Evolutionary conservation across 2,888 invertebrate genomes (phyloP).

Genomic region (Melolontha melolontha): DNA sequence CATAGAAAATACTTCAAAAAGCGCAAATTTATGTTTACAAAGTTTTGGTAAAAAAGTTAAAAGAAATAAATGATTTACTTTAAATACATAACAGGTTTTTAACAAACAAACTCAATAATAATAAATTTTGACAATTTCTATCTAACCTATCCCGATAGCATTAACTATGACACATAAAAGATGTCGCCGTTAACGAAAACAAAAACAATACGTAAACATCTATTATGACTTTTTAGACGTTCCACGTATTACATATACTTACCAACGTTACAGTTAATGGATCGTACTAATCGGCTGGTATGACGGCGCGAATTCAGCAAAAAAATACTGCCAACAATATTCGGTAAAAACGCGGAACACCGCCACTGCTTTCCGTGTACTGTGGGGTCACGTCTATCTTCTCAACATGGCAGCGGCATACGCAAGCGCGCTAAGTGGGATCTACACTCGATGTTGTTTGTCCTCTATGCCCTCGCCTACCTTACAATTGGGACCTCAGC

Average conservation of each 20-base stretch:
- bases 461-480: constrained; percentile 8
- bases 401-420: constrained; percentile 25
- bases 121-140: too few species aligned
- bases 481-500: constrained; percentile 1
- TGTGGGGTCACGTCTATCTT: constrained; percentile 25
- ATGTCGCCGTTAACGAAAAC: constrained; percentile 8
- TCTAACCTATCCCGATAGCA: too few species aligned
- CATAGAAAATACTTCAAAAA: too few species aligned
- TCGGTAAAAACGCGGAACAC: constrained; percentile 18
- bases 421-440: constrained; percentile 23
- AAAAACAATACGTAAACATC: neutral
- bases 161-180: too few species aligned
- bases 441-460: constrained; percentile 9
- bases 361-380: constrained; percentile 30
- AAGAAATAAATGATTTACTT: too few species aligned
- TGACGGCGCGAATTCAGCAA: neutral
- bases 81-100: too few species aligned
- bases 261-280: neutral
- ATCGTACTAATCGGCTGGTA: neutral
- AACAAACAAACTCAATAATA: neutral
- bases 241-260: constrained; percentile 19
- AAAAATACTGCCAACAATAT: constrained; percentile 12
- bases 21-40: too few species aligned
- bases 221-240: constrained; percentile 1
- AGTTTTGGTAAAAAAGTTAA: too few species aligned